These are phyloP conservation scores for Pelvicachromis taeniatus DNA, from an alignment of 2,113 vertebrate species.

Conservation along the genomic window DNA sequence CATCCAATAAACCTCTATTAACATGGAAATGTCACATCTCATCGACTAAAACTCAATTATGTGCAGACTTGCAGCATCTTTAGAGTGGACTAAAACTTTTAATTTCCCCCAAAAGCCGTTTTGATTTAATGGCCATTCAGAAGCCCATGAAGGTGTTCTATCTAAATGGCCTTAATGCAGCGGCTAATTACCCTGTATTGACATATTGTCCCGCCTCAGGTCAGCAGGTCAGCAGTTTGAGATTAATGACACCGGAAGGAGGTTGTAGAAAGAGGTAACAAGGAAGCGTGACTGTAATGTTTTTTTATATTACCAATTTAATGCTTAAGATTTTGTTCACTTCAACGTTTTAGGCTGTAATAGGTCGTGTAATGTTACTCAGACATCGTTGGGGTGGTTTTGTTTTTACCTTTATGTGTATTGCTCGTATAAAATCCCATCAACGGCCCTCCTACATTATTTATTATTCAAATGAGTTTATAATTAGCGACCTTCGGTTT, in stretches of 20 bases:
- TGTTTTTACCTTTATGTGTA: background rate
- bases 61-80: background rate
- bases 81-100: slow-evolving; percentile 9
- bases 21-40: slow-evolving; percentile 10
- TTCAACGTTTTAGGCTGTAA: background rate
- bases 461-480: background rate
- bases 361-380: background rate
- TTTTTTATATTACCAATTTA: background rate
- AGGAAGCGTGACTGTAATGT: background rate
- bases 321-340: background rate
- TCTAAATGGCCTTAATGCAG: slow-evolving; percentile 40
- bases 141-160: slow-evolving; percentile 27
- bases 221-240: slow-evolving; percentile 52
- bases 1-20: background rate
- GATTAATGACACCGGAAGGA: slow-evolving; percentile 51
- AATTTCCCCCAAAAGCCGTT: slow-evolving; percentile 17
- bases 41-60: slow-evolving; percentile 8
- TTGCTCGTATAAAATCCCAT: background rate
- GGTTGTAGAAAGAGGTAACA: background rate
- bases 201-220: slow-evolving; percentile 61
- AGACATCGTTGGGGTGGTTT: background rate
- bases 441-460: background rate
- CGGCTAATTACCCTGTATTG: slow-evolving; percentile 63
- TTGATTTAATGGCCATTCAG: background rate
- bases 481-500: background rate